Base-by-base conservation (phyloP, 2,797 vertebrate species). In the Podargus strigoides region DNA sequence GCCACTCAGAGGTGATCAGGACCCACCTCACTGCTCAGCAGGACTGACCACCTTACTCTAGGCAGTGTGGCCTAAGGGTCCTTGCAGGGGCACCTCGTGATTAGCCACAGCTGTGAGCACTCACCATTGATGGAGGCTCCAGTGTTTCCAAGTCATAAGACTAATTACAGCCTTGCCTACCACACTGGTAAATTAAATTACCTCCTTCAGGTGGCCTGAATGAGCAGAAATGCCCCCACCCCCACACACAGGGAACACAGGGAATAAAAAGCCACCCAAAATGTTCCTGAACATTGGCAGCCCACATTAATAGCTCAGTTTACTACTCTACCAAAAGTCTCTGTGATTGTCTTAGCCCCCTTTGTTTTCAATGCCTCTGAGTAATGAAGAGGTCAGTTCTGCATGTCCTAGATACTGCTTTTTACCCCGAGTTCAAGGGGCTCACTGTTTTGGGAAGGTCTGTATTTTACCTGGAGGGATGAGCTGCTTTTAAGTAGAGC, bases 1-100 rank as follows among this genome's bases (percentile, higher is more conserved):
- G 32, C 19, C 30, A 49, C 14, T 9, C 26, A 66, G 70, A 85
- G 4, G 2, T 2, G 0, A 5, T 2, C 5, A 60, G 7, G 2
- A 46, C 5, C 5, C 10, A 58, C 7, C 8, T 36, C 12, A 2
- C 19, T 14, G 2, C 36, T 30, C 27, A 72, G 4, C 17, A 78
- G 11, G 3, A 5, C 27, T 32, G 3, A 44, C 5, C 12, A 12
- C 19, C 8, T 17, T 26, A 1, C 18, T 41, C 7, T 17, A 2
- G 3, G 7, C 16, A 30, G 3, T 1, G 8, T 7, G 6, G 16
- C 13, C 23, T 19, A 44, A 58, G 12, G 8, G 7, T 3, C 39
- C 0, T 1, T 34, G 12, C 34, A 70, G 63, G 64, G 14, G 12
- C 17, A 75, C 20, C 37, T 67, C 32, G 4, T 72, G 46, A 46